Evolutionary conservation across 2,113 vertebrate species (phyloP).

Genomic region (Perca flavescens): DNA sequence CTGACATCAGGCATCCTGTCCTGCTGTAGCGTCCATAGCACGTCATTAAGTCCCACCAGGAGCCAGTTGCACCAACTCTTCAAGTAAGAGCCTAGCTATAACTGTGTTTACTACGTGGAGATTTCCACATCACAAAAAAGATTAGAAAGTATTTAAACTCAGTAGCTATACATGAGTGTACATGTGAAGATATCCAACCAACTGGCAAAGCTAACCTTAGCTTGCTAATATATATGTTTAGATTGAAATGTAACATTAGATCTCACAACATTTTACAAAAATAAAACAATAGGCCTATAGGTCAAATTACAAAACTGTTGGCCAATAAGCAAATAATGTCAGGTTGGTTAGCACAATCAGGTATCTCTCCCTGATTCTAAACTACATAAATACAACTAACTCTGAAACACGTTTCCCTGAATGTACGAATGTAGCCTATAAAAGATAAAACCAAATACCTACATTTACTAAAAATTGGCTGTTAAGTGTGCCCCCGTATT

Average conservation of each 20-base stretch:
- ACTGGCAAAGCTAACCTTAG: not conserved
- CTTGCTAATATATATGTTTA: not conserved
- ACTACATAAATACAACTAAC: not conserved
- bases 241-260: not conserved
- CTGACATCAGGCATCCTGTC: conserved; percentile 34
- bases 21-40: not conserved
- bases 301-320: not conserved
- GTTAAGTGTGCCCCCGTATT: not conserved
- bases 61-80: not conserved
- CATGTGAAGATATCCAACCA: not conserved
- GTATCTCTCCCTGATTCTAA: not conserved
- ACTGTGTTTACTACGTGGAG: not conserved
- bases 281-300: not conserved
- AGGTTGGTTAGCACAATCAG: not conserved
- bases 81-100: not conserved
- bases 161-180: not conserved
- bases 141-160: not conserved
- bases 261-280: not conserved
- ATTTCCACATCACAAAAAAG: not conserved
- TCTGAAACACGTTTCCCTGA: not conserved
- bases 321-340: not conserved
- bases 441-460: not conserved
- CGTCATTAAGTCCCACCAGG: not conserved
- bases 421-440: not conserved
- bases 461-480: not conserved